Percentiles rank a stretch among this genome's conserved stretches.
Conservation (phyloP, 2,113 vertebrate genomes). For the Diadophis punctatus region DNA sequence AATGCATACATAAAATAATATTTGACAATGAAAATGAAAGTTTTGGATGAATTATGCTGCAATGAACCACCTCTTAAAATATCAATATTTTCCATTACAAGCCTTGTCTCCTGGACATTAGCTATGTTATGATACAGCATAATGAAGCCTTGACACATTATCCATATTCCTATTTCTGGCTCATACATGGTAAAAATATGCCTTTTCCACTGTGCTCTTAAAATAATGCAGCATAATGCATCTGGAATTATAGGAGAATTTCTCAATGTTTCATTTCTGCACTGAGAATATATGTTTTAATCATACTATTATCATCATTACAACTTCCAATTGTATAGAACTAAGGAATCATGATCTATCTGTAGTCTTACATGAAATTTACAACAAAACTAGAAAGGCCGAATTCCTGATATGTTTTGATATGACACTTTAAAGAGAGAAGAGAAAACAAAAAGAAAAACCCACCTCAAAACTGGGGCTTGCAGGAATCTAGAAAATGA, state of each 20-base stretch:
- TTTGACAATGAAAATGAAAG: neutral
- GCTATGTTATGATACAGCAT: neutral
- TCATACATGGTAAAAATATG: neutral
- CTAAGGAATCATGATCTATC: neutral
- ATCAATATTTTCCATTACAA: neutral
- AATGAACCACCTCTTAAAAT: neutral
- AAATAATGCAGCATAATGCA: neutral
- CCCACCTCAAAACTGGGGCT: slow-evolving; percentile 90
- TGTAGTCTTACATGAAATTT: neutral
- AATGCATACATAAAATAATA: neutral
- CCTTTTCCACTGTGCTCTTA: neutral
- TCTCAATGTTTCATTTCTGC: neutral
- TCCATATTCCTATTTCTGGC: neutral
- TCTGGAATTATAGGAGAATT: neutral
- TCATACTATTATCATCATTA: neutral
- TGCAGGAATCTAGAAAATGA: slow-evolving; percentile 72
- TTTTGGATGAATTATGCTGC: neutral
- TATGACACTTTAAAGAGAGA: neutral
- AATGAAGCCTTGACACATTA: neutral
- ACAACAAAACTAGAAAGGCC: neutral
- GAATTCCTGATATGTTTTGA: neutral
- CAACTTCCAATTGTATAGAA: neutral
- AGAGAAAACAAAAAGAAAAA: slow-evolving; percentile 47
- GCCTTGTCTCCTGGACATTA: neutral
- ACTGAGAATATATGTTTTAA: neutral